Conservation (phyloP, 1,140 invertebrate species). For the Pogonomyrmex californicus region DNA sequence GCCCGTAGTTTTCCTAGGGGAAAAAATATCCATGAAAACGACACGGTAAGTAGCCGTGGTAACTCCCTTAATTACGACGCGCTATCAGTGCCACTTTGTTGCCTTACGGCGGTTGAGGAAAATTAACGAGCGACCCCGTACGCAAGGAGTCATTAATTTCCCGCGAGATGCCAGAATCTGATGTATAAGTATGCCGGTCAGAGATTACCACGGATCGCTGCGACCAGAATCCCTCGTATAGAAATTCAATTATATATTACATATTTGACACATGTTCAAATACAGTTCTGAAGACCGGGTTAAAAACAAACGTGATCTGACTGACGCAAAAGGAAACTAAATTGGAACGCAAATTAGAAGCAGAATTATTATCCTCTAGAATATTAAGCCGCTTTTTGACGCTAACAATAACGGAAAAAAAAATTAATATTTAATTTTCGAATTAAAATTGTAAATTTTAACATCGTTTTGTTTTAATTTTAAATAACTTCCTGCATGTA, state of each 20-base stretch:
- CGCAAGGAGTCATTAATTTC: slow-evolving; percentile 67
- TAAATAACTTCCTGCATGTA: neutral
- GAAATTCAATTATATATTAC: slow-evolving; percentile 25
- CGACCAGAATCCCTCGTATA: neutral
- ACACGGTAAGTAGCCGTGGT: slow-evolving; percentile 62
- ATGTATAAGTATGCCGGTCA: slow-evolving; percentile 58
- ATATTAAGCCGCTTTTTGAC: neutral
- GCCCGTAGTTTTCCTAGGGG: neutral
- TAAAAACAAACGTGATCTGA: neutral
- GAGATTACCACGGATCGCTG: slow-evolving; percentile 5
- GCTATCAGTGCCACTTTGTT: slow-evolving; percentile 67
- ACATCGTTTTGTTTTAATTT: neutral
- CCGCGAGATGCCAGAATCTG: slow-evolving; percentile 55
- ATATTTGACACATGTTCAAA: neutral
- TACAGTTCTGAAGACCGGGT: neutral
- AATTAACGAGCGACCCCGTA: slow-evolving; percentile 70
- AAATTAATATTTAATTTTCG: neutral
- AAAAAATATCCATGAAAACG: slow-evolving; percentile 48
- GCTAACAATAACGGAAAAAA: neutral
- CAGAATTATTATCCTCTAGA: neutral
- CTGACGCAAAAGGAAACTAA: neutral
- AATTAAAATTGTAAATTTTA: neutral
- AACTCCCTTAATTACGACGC: slow-evolving; percentile 71
- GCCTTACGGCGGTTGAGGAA: slow-evolving; percentile 64
- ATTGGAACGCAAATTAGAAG: neutral